Evolutionary conservation across 2,888 invertebrate genomes (phyloP).

Genomic region (Amphimallon solstitiale): DNA sequence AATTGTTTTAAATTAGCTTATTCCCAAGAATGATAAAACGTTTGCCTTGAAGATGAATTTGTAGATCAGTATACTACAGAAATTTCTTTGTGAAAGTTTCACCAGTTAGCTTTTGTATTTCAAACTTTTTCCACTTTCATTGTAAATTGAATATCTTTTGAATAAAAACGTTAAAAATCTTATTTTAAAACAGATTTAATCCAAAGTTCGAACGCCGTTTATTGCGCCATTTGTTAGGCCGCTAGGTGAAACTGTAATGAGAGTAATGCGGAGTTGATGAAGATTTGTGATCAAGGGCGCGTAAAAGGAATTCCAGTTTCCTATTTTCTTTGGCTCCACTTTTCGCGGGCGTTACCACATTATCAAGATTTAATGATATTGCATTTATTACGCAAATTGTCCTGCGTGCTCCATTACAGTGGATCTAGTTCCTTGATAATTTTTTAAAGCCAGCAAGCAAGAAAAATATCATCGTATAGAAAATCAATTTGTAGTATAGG

Average conservation of each 20-base stretch:
- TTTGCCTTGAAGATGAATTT: too few species aligned
- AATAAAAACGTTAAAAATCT: constrained; percentile 34
- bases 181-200: constrained; percentile 44
- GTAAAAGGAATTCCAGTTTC: constrained; percentile 30
- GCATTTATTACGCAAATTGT: constrained; percentile 31
- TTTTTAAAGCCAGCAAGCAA: too few species aligned
- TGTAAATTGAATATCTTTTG: constrained; percentile 18
- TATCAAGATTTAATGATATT: constrained; percentile 34
- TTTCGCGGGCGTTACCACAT: constrained; percentile 27
- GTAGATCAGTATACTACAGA: too few species aligned
- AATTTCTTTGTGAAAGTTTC: too few species aligned
- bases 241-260: constrained; percentile 46
- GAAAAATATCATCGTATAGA: too few species aligned
- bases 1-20: too few species aligned
- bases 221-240: constrained; percentile 50
- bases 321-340: constrained; percentile 18
- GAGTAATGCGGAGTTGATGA: constrained; percentile 47
- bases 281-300: constrained; percentile 46
- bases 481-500: too few species aligned
- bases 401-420: constrained; percentile 23
- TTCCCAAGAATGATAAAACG: too few species aligned
- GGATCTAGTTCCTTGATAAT: too few species aligned
- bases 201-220: constrained; percentile 44
- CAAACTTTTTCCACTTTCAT: too few species aligned
- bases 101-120: too few species aligned